phyloP scores from a whole-genome alignment of 2,797 vertebrate genomes.

The Pteropus rufus region DNA sequence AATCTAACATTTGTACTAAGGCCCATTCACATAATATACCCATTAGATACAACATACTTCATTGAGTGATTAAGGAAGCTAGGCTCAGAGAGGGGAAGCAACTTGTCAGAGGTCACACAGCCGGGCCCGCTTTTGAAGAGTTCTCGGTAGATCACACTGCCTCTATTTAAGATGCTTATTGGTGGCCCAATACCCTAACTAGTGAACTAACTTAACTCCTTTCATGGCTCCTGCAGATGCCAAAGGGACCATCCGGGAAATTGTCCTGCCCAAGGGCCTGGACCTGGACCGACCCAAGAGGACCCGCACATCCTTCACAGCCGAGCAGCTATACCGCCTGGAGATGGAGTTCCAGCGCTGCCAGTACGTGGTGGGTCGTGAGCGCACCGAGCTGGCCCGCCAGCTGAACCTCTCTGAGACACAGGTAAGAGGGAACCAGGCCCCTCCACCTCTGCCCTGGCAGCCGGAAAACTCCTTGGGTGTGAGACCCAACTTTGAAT shows the following conservation, averaged over 20 bases:
- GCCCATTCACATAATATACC: background rate
- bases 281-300: constrained; percentile 97
- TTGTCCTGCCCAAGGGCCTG: constrained; percentile 94
- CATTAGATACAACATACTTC: background rate
- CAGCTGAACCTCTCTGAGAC: constrained; percentile 96
- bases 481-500: background rate
- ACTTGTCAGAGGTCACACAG: background rate
- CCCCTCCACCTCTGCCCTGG: background rate
- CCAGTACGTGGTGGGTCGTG: constrained; percentile 96
- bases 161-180: background rate
- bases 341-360: constrained; percentile 97
- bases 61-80: background rate
- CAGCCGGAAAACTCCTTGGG: background rate
- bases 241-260: constrained; percentile 98
- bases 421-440: constrained; percentile 86
- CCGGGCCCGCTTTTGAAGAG: background rate
- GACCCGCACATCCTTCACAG: constrained; percentile 96
- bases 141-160: background rate
- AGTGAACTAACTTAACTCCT: background rate
- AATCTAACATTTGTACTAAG: background rate
- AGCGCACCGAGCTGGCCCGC: constrained; percentile 93
- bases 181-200: background rate
- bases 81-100: background rate
- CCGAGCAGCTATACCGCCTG: constrained; percentile 95
- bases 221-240: constrained; percentile 86